phyloP scores from a whole-genome alignment of 2,113 vertebrate species.

The Drymodes brunneopygia region DNA sequence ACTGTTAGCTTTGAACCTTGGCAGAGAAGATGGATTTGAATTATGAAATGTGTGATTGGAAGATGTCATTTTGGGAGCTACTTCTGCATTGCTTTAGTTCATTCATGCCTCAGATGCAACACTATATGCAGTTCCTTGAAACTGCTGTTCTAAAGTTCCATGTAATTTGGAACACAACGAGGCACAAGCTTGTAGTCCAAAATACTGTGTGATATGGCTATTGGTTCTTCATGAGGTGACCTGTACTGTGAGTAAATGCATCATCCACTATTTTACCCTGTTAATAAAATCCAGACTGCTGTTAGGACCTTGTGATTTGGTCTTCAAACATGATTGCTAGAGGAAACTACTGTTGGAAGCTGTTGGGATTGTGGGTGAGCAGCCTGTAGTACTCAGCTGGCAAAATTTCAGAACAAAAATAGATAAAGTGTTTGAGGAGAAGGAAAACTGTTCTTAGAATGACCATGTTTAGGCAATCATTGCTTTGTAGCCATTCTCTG shows the following conservation, averaged over 20 bases:
- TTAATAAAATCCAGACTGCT: not conserved
- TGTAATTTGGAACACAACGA: not conserved
- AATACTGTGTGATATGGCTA: not conserved
- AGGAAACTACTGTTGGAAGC: not conserved
- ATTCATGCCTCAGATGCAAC: not conserved
- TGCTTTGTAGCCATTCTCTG: not conserved
- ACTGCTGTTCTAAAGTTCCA: not conserved
- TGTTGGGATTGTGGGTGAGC: not conserved
- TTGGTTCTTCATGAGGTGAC: not conserved
- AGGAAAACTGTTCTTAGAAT: conserved; percentile 20
- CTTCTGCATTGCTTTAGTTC: not conserved
- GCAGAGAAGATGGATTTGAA: not conserved
- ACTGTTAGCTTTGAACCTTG: not conserved
- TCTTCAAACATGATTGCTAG: not conserved
- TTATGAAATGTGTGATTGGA: not conserved
- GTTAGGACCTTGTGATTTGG: not conserved
- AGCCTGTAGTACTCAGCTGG: not conserved
- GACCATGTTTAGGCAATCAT: conserved; percentile 15
- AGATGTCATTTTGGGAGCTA: not conserved
- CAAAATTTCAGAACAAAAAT: conserved; percentile 29
- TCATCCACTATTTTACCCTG: not conserved
- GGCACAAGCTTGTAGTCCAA: not conserved
- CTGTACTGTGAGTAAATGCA: not conserved
- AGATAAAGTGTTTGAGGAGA: conserved; percentile 50
- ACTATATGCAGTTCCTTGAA: not conserved